phyloP scores from a whole-genome alignment of 2,888 invertebrate genomes.

The Reticulitermes lucifugus region DNA sequence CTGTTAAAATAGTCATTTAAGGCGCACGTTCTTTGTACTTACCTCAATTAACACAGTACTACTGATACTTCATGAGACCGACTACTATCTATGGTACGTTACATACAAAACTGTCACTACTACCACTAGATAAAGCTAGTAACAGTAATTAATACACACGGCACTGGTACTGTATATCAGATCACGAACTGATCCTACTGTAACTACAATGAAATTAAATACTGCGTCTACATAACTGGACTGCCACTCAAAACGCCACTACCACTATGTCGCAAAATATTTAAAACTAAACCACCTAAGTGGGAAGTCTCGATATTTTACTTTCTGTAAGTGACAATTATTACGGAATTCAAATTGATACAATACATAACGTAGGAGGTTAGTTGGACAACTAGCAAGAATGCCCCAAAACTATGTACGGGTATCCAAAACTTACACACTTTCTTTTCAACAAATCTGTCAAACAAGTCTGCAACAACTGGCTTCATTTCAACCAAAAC shows the following conservation, averaged over 20 bases:
- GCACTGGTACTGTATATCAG: background rate
- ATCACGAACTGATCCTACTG: conserved; percentile 11
- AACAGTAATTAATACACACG: conserved; percentile 20
- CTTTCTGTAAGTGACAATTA: background rate
- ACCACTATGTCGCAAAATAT: background rate
- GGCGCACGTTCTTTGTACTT: background rate
- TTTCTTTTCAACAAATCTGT: background rate
- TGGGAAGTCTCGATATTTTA: conserved; percentile 5
- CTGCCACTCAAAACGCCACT: conserved; percentile 23
- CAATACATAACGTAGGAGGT: background rate
- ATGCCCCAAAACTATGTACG: background rate
- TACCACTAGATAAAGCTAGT: conserved; percentile 24
- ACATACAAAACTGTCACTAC: background rate
- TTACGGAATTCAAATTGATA: background rate
- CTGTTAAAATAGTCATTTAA: no score
- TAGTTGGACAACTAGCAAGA: background rate
- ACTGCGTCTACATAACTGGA: conserved; percentile 29
- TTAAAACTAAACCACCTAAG: background rate
- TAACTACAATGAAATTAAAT: conserved; percentile 23
- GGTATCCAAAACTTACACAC: conserved; percentile 12
- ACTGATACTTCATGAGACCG: background rate
- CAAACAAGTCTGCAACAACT: background rate
- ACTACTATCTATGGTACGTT: conserved; percentile 21
- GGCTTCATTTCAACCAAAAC: background rate
- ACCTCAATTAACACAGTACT: conserved; percentile 6